A percentile compares a stretch with the other conserved stretches of the same genome.
Evolutionary conservation across 2,797 vertebrate genomes (phyloP).

Genomic region (Mus minutoides): DNA sequence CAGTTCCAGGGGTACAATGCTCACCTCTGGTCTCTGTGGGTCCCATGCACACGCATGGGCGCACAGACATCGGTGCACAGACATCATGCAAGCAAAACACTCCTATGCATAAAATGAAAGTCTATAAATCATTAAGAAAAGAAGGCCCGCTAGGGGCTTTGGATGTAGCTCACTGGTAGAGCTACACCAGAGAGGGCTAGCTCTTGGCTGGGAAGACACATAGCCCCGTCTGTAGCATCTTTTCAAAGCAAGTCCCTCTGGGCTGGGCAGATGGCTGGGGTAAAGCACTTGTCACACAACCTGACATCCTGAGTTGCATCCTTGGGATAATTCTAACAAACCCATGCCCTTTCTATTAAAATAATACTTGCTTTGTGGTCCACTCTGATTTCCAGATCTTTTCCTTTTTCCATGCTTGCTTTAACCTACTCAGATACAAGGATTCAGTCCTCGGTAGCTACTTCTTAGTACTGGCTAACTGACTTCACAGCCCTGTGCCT

Average conservation of each 20-base stretch:
- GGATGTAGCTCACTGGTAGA: not conserved
- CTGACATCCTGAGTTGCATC: not conserved
- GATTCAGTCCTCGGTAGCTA: not conserved
- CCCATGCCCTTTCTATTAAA: not conserved
- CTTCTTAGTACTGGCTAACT: not conserved
- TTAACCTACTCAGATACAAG: not conserved
- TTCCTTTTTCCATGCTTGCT: not conserved
- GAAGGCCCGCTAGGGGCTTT: not conserved
- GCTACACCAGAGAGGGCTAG: not conserved
- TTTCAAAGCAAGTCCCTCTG: not conserved
- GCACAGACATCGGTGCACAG: not conserved
- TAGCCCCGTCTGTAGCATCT: not conserved
- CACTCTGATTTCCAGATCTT: not conserved
- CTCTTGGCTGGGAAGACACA: not conserved
- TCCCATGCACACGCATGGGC: not conserved
- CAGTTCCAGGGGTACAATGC: not conserved
- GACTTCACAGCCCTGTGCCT: not conserved
- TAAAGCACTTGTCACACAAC: not conserved
- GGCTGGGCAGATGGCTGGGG: not conserved
- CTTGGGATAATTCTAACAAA: accelerated
- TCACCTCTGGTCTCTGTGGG: not conserved
- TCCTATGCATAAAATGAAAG: not conserved
- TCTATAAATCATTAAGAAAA: not conserved
- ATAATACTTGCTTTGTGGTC: not conserved
- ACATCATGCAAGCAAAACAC: not conserved